Conservation (phyloP, 2,888 invertebrate species). For the Melanotus villosus region DNA sequence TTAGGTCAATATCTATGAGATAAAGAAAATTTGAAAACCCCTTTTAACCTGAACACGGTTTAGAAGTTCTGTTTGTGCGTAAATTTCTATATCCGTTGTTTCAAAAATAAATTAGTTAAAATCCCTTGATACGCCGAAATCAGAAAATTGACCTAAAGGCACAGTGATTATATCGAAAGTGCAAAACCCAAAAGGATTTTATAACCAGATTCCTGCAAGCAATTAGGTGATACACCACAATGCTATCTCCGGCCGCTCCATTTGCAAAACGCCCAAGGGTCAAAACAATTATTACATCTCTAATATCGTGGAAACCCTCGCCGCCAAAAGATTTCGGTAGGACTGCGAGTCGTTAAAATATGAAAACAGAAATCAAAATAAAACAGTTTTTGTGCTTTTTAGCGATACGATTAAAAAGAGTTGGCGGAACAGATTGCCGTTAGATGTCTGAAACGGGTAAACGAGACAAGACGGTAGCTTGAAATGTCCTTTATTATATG, state of each 20-base stretch:
- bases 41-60: no score
- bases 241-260: conserved; percentile 34
- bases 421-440: background rate
- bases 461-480: conserved; percentile 7
- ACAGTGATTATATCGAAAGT: conserved; percentile 9
- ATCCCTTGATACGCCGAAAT: background rate
- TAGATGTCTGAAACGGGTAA: conserved; percentile 11
- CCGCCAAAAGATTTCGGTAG: conserved; percentile 5
- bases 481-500: background rate
- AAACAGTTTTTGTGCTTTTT: background rate
- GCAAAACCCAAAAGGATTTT: conserved; percentile 32
- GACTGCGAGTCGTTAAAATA: conserved; percentile 8
- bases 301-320: conserved; percentile 24
- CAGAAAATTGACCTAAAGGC: background rate
- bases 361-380: conserved; percentile 23
- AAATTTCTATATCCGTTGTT: no score
- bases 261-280: conserved; percentile 31
- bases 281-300: conserved; percentile 36
- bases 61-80: no score
- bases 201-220: conserved; percentile 23
- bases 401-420: conserved; percentile 14
- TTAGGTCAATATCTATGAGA: no score
- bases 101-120: background rate
- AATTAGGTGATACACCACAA: conserved; percentile 39
- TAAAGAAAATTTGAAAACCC: no score